Conservation (phyloP, 2,888 invertebrate genomes). For the Entomobrya multifasciata region DNA sequence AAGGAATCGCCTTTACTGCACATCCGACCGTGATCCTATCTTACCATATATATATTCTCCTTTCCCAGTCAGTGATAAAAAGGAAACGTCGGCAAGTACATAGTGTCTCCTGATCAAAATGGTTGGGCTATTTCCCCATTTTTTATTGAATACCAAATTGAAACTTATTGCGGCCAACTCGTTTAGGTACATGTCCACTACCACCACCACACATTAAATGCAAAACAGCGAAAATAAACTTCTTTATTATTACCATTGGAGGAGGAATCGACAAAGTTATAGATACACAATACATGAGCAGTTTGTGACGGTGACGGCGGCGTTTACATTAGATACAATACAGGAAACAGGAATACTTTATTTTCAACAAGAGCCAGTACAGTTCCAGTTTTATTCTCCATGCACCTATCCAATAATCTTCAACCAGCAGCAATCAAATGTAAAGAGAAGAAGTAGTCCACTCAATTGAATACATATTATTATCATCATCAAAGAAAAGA, state of each 20-base stretch:
- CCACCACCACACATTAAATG: slow-evolving; percentile 18
- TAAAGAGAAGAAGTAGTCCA: slow-evolving; percentile 16
- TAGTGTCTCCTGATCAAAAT: slow-evolving; percentile 31
- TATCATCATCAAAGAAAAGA: slow-evolving; percentile 63
- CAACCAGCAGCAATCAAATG: slow-evolving; percentile 31
- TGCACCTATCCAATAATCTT: slow-evolving; percentile 4
- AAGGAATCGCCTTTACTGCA: slow-evolving; percentile 5
- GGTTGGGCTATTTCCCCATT: slow-evolving; percentile 5
- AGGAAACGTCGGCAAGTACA: slow-evolving; percentile 24
- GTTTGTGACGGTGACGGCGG: background rate
- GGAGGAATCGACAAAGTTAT: no score
- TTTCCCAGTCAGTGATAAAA: no score
- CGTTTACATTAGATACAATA: no score
- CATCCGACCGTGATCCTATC: slow-evolving; percentile 21
- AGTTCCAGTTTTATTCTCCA: background rate
- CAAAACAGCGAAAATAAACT: slow-evolving; percentile 27
- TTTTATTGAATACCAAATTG: slow-evolving; percentile 29
- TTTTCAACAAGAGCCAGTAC: background rate
- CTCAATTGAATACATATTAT: slow-evolving; percentile 68
- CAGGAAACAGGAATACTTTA: slow-evolving; percentile 18
- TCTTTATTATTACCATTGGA: slow-evolving; percentile 14
- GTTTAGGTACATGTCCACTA: slow-evolving; percentile 23
- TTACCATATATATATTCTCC: background rate
- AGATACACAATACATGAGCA: slow-evolving; percentile 22
- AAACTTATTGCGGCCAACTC: slow-evolving; percentile 37